Conservation (phyloP, 2,797 vertebrate genomes). For the Myotis planiceps region DNA sequence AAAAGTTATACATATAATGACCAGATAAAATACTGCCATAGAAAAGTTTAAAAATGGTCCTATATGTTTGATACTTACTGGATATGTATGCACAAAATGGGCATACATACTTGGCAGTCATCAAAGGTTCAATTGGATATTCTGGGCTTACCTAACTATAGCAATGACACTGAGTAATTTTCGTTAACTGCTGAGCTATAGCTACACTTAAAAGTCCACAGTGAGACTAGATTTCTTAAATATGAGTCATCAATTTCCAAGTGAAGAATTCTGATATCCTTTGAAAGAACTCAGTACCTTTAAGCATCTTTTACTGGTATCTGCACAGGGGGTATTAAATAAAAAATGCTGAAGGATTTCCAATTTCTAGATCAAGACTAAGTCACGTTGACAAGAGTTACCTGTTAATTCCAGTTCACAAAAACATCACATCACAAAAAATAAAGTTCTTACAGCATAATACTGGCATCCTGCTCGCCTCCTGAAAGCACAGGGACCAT, state of each 20-base stretch:
- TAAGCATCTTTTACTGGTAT: slow-evolving; percentile 38
- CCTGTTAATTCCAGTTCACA: slow-evolving; percentile 61
- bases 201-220: slow-evolving; percentile 12
- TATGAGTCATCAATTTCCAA: background rate
- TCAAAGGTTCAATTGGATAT: slow-evolving; percentile 39
- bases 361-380: slow-evolving; percentile 56
- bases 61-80: slow-evolving; percentile 30
- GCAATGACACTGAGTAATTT: slow-evolving; percentile 1
- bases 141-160: background rate
- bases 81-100: background rate
- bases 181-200: background rate
- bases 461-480: slow-evolving; percentile 95
- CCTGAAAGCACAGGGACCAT: slow-evolving; percentile 94
- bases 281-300: background rate
- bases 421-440: slow-evolving; percentile 57
- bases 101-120: background rate
- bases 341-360: slow-evolving; percentile 28
- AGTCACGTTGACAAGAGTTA: slow-evolving; percentile 43
- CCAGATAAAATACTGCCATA: background rate
- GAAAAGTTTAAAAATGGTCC: background rate
- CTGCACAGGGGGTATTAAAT: background rate
- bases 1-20: slow-evolving; percentile 21
- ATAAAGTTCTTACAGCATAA: slow-evolving; percentile 90
- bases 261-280: slow-evolving; percentile 12
- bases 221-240: slow-evolving; percentile 8